Conservation (phyloP, 2,113 vertebrate genomes). For the Anoplopoma fimbria region DNA sequence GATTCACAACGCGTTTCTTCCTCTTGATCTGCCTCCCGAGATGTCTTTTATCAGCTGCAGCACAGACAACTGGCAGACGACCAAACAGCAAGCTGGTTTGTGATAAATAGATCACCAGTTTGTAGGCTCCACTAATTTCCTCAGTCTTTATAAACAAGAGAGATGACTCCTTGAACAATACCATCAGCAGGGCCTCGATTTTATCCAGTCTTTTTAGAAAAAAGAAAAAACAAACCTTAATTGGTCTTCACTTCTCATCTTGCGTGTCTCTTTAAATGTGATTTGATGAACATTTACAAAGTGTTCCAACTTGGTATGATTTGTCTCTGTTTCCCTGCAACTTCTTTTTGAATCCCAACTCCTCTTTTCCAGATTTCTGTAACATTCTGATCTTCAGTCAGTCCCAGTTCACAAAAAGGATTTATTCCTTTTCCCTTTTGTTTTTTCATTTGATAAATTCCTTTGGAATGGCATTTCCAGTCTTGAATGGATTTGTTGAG, state of each 20-base stretch:
- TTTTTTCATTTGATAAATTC: constrained; percentile 81
- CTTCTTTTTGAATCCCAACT: constrained; percentile 69
- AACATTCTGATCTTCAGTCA: constrained; percentile 79
- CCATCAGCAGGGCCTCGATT: constrained; percentile 82
- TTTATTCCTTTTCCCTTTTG: constrained; percentile 77
- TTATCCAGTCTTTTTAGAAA: constrained; percentile 80
- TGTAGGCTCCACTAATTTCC: constrained; percentile 79
- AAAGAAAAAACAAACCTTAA: constrained; percentile 73
- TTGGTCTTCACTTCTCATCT: constrained; percentile 79
- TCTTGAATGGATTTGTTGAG: constrained; percentile 90
- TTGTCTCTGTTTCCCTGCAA: constrained; percentile 77
- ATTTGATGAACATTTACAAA: constrained; percentile 85
- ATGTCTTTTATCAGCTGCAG: constrained; percentile 75
- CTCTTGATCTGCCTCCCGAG: constrained; percentile 82
- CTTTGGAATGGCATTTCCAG: constrained; percentile 86
- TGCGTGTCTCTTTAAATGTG: constrained; percentile 76
- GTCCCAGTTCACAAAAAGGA: constrained; percentile 76
- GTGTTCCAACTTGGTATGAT: constrained; percentile 78
- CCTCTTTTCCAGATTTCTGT: constrained; percentile 71
- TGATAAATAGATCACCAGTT: constrained; percentile 83
- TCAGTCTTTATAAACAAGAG: constrained; percentile 82
- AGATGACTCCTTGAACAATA: constrained; percentile 80
- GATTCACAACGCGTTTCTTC: constrained; percentile 80
- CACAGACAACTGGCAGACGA: constrained; percentile 77
- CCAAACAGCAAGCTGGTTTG: constrained; percentile 81